phyloP scores from a whole-genome alignment of 2,113 vertebrate genomes.

The Callorhinus ursinus region DNA sequence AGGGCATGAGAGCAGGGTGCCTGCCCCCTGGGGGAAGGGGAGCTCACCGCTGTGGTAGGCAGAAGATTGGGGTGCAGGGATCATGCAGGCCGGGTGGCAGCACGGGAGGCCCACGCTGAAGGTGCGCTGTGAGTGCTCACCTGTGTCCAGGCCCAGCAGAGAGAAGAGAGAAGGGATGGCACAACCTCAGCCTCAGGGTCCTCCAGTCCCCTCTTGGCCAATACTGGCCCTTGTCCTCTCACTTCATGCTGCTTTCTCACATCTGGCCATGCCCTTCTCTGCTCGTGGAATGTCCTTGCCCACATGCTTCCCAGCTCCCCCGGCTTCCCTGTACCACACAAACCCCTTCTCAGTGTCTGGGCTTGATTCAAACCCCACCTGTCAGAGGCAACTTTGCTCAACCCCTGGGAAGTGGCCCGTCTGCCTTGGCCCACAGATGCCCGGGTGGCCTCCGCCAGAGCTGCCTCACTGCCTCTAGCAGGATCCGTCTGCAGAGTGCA shows the following conservation, averaged over 20 bases:
- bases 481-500: background rate
- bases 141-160: background rate
- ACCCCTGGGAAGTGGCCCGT: background rate
- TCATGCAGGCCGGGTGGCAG: background rate
- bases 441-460: too few relatives aligned
- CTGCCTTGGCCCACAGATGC: background rate
- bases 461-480: background rate
- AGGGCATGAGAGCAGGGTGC: background rate
- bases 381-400: background rate
- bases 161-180: background rate
- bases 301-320: too few relatives aligned
- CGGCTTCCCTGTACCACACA: background rate
- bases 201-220: background rate
- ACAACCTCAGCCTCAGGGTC: accelerated
- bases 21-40: background rate
- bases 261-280: background rate
- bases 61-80: background rate
- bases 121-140: background rate
- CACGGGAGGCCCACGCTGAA: background rate
- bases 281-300: background rate
- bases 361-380: background rate
- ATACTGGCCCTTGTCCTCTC: too few relatives aligned
- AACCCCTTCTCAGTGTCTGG: background rate
- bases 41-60: accelerated
- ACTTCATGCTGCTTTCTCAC: too few relatives aligned